A percentile compares a stretch with the other conserved stretches of the same genome.
Conservation (phyloP, 2,888 invertebrate species). For the Caradrina clavipalpis region DNA sequence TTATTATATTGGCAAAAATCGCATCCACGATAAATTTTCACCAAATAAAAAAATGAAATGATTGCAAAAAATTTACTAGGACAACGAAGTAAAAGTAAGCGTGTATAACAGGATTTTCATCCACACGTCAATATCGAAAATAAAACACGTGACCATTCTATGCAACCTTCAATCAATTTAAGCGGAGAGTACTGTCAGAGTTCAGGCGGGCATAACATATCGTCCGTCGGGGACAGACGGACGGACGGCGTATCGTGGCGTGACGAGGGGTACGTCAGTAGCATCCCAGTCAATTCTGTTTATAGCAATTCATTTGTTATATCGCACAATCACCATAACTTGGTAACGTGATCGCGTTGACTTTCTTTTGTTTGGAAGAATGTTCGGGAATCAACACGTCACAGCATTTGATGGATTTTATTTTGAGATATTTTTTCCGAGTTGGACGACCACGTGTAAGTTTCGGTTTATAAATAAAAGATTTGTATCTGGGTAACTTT, state of each 20-base stretch:
- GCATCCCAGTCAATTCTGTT: constrained; percentile 67
- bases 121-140: constrained; percentile 45
- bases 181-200: constrained; percentile 71
- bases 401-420: constrained; percentile 21
- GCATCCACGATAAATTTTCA: not conserved
- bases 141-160: constrained; percentile 47
- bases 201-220: constrained; percentile 78
- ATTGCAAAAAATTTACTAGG: not conserved
- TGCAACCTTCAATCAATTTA: constrained; percentile 74
- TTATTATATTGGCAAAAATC: not conserved
- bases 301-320: constrained; percentile 66
- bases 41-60: not conserved
- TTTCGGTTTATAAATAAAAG: not conserved
- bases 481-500: not conserved
- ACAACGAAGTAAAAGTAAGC: no score
- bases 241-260: constrained; percentile 63
- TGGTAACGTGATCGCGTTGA: constrained; percentile 52
- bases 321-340: constrained; percentile 57
- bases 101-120: not conserved
- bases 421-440: constrained; percentile 5
- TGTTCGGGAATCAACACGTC: constrained; percentile 22
- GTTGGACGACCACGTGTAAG: not conserved
- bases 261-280: constrained; percentile 77
- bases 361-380: constrained; percentile 49
- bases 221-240: constrained; percentile 75